Evolutionary conservation across 2,888 invertebrate species (phyloP), one percentile per base, ranked within the genome.

Genomic region (Tuta absoluta): DNA sequence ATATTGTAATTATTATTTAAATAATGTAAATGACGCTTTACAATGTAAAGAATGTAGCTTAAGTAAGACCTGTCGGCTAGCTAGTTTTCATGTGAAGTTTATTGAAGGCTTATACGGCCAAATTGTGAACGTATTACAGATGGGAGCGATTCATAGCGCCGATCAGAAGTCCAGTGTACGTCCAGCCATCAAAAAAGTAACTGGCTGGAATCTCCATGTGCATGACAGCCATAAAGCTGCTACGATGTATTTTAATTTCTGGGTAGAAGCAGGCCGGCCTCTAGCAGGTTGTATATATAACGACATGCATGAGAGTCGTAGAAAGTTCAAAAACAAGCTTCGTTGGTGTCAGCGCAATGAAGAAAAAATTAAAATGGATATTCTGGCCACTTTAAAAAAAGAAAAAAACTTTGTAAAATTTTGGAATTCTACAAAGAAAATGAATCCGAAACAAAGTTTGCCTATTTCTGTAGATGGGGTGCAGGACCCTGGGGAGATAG

Each of bases 401-500:
- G 37, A 38, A 4, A 64, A 67, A 38, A 51, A 61, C 38, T 63
- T 63, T 59, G 21, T 24, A 8, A 65, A 61, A 24, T 63, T 67
- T 37, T 64, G 67, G 65, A 63, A 49, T 33, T 4, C 48, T 17
- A 49, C 49, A 5, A 62, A 66, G 12, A 67, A 49, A n/a, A 10
- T 64, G 14, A 66, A 68, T 48, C 17, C 12, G 10, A 65, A 33
- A 41, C 57, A 64, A 5, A 62, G 62, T 21, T 59, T 67, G 4
- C 70, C 71, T 38, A 67, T 66, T 19, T 64, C 65, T 49, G 66
- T 71, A 7, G 61, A 66, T 21, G 68, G 69, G 3, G 23, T 65
- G 5, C 63, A 23, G 53, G 37, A 62, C 10, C 49, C 38, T 2
- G 33, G 2, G 17, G 23, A 62, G 28, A 62, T 62, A n/a, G 61